phyloP scores from a whole-genome alignment of 2,888 invertebrate genomes.

The Pimpla rufipes region DNA sequence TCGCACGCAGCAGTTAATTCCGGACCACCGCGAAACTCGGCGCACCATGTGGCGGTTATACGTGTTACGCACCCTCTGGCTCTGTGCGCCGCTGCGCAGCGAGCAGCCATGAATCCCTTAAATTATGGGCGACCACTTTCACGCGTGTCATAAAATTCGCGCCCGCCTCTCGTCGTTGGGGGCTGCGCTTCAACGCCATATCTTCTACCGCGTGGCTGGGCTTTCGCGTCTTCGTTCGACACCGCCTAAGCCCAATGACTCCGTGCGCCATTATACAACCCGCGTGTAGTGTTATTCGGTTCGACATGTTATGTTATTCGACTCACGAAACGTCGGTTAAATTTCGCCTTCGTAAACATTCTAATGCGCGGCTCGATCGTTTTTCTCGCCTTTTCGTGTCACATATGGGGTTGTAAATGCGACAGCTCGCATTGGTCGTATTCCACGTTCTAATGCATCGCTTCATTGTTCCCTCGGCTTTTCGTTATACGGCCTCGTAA shows the following conservation, averaged over 20 bases:
- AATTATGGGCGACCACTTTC: slow-evolving; percentile 77
- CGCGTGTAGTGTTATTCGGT: no score
- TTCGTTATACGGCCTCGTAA: background rate
- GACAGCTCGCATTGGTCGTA: background rate
- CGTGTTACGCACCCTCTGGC: slow-evolving; percentile 50
- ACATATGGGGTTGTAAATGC: background rate
- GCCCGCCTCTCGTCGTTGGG: slow-evolving; percentile 40
- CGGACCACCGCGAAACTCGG: slow-evolving; percentile 55
- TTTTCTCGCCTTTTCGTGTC: slow-evolving; percentile 31
- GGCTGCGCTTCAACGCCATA: slow-evolving; percentile 25
- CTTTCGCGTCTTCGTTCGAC: slow-evolving; percentile 50
- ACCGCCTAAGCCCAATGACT: slow-evolving; percentile 15
- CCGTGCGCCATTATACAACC: slow-evolving; percentile 14
- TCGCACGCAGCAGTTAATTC: slow-evolving; percentile 52
- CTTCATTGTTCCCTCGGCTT: slow-evolving; percentile 17
- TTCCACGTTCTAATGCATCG: no score
- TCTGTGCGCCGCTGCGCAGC: slow-evolving; percentile 18
- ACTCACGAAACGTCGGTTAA: slow-evolving; percentile 53
- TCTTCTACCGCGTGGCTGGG: slow-evolving; percentile 14
- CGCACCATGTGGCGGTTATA: slow-evolving; percentile 65
- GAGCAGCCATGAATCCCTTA: slow-evolving; percentile 74
- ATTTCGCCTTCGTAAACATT: slow-evolving; percentile 44
- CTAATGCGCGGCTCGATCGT: slow-evolving; percentile 38
- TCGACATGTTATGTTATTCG: slow-evolving; percentile 57
- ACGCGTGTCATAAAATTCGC: slow-evolving; percentile 75